Base-by-base conservation (phyloP, 37 sponge, comb jelly and placozoan species). In the Cliona cf. orientalis region DNA sequence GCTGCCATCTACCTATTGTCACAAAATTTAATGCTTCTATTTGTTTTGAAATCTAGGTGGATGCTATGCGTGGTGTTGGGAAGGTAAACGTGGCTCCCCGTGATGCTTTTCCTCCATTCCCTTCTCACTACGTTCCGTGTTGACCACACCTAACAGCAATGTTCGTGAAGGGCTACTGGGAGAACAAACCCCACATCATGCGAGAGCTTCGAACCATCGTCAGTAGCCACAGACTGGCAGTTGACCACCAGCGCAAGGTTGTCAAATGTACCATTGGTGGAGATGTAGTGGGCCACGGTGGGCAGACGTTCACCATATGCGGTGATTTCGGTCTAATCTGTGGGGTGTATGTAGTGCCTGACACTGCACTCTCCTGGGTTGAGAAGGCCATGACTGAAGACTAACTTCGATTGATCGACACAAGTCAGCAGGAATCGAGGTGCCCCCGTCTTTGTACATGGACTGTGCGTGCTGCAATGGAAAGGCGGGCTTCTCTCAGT, bases 1-100 rank as follows among this genome's bases (percentile, higher is more conserved):
- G 17, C 55, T 17, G 55, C 55, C 55, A 49, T 49, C 11, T 49
- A 49, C 17, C 55, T 49, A 62, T 62, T 23, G 21, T 62, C 6
- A 37, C 36, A 41, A 68, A 37, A 12, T 64, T 78, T 64, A 3
- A 44, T 62, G 42, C 49, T 11, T 64, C 57, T 46, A 49, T 53
- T 67, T 66, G 45, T 33, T 79, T 67, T 67, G 67, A 68, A 78
- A 79, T 78, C 46, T 82, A 82, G 84, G 84, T 74, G 56, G 75
- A 83, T 83, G 84, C 84, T 42, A 63, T 83, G 84, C 58, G 40
- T 74, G 84, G 84, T 71, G 75, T 83, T 65, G 84, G 84, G 28
- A 83, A 74, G 65, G 84, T 83, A 65, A 83, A 83, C 49, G 68
- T 83, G 74, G 74, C 57, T 83, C 75, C 75, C 75, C 74, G 80